Percentiles rank a stretch among this genome's conserved stretches.
These are phyloP conservation scores for Sylvilagus bachmani DNA, from an alignment of 2,113 vertebrate species.

Conservation along the genomic window DNA sequence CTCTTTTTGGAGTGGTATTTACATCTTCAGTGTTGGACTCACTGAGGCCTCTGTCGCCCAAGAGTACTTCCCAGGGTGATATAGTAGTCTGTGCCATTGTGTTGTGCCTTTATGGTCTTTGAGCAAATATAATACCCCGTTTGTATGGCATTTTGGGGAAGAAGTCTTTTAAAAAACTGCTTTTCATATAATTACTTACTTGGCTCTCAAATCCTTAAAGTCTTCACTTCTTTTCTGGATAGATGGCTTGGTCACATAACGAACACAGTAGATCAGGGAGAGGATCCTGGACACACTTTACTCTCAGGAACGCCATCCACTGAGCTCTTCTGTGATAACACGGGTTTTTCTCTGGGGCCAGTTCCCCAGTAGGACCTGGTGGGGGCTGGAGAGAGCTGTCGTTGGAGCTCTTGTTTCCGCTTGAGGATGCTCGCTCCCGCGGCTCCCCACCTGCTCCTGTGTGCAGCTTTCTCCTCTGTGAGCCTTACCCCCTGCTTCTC, in stretches of 20 bases:
- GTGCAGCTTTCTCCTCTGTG: background rate
- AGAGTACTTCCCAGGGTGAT: background rate
- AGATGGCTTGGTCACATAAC: background rate
- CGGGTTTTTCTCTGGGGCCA: background rate
- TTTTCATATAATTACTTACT: conserved; percentile 8
- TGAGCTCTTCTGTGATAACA: background rate
- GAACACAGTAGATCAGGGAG: background rate
- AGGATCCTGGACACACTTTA: background rate
- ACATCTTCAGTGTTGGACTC: background rate
- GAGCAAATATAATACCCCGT: background rate
- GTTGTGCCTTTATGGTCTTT: background rate
- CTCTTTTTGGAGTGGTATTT: background rate
- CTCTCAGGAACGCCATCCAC: background rate
- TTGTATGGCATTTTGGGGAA: background rate
- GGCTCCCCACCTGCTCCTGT: background rate
- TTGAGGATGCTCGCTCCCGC: background rate
- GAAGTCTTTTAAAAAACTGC: background rate
- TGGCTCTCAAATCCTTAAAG: background rate
- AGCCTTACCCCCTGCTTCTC: background rate
- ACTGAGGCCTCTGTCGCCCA: background rate
- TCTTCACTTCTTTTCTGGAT: background rate
- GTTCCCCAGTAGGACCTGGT: too few relatives aligned
- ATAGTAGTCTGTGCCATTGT: background rate
- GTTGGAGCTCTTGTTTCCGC: background rate
- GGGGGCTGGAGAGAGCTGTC: background rate